Conservation (phyloP, 2,113 vertebrate species). For the Numida meleagris region DNA sequence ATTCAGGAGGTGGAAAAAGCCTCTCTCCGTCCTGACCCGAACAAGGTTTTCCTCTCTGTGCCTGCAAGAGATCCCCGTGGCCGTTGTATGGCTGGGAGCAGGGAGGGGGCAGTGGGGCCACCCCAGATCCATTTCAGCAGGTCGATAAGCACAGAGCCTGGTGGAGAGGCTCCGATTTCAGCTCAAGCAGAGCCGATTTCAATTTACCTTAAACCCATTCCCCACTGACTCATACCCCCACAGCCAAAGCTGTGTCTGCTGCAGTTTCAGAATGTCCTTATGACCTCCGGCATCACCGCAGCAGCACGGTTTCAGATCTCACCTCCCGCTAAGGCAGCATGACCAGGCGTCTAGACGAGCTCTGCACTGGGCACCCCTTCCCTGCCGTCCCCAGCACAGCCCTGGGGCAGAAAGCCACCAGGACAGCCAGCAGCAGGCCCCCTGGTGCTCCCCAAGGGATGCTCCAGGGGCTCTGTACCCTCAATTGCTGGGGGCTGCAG, state of each 20-base stretch:
- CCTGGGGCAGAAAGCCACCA: not conserved
- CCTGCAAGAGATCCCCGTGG: not conserved
- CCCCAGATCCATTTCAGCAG: conserved; percentile 36
- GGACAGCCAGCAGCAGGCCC: not conserved
- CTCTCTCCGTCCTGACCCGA: not conserved
- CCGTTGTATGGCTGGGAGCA: not conserved
- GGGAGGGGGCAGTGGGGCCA: not conserved
- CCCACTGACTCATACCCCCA: not conserved
- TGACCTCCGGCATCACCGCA: rapidly evolving
- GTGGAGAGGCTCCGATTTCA: conserved; percentile 11
- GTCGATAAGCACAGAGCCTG: not conserved
- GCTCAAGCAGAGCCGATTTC: conserved; percentile 2
- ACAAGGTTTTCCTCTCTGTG: not conserved
- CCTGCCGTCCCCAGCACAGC: rapidly evolving
- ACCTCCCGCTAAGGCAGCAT: not conserved
- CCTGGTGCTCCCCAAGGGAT: not conserved
- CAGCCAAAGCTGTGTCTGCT: not conserved
- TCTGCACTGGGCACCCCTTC: not conserved
- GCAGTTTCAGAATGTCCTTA: not conserved
- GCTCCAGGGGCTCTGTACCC: not conserved
- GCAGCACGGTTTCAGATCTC: not conserved
- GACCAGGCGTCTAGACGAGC: not conserved
- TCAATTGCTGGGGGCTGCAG: not conserved
- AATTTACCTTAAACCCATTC: conserved; percentile 27
- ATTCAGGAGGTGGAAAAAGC: not conserved